phyloP scores from a whole-genome alignment of 2,888 invertebrate genomes.

The Caenorhabditis angaria region DNA sequence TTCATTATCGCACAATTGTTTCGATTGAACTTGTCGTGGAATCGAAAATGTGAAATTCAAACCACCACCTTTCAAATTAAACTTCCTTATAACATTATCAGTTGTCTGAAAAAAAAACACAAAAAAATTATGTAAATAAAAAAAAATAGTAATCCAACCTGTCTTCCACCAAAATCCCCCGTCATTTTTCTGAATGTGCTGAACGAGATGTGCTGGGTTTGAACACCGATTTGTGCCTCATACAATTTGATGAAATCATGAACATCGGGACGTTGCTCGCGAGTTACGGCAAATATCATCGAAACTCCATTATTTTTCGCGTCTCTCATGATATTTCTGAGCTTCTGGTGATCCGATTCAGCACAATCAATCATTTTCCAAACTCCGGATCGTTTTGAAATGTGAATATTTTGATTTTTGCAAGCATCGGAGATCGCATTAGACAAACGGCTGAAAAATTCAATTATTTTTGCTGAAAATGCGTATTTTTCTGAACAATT shows the following conservation, averaged over 20 bases:
- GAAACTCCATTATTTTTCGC: background rate
- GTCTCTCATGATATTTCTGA: conserved; percentile 17
- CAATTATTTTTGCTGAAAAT: background rate
- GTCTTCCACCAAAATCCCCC: conserved; percentile 16
- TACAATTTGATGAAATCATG: conserved; percentile 35
- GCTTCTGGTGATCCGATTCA: background rate
- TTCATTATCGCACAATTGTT: conserved; percentile 12
- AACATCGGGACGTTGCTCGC: conserved; percentile 22
- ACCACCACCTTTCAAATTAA: conserved; percentile 49
- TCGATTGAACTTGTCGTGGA: conserved; percentile 1
- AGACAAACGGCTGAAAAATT: conserved; percentile 22
- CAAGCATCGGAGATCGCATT: conserved; percentile 12
- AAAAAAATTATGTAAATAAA: too few species aligned
- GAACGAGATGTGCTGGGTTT: conserved; percentile 34
- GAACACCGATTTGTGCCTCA: conserved; percentile 25
- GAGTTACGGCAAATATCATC: conserved; percentile 15
- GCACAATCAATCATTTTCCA: conserved; percentile 22
- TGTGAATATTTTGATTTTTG: conserved; percentile 12
- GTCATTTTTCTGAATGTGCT: too few species aligned
- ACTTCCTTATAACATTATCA: conserved; percentile 46
- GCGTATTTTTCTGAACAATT: background rate
- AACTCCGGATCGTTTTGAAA: background rate
- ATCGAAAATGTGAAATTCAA: conserved; percentile 30
- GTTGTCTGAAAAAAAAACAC: conserved; percentile 19
- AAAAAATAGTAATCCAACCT: conserved; percentile 11